Evolutionary conservation across 2,888 invertebrate species (phyloP), one percentile per base, ranked within the genome.

Genomic region (Drosophila anceps): DNA sequence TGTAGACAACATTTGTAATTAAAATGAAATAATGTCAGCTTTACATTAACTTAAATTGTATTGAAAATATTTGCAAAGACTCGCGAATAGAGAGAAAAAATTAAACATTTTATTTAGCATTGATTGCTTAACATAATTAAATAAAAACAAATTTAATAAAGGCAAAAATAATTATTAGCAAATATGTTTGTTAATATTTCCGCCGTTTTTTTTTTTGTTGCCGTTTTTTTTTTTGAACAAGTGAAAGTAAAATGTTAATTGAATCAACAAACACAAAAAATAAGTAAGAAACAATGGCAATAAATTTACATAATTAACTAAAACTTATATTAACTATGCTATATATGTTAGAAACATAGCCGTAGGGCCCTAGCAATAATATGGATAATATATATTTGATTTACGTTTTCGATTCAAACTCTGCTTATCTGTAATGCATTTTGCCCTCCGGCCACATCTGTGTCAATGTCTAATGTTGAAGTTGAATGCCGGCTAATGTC

Each of bases 401-500:
- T 44, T 41, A 41, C 5, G 9, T 31, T 4, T 24, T 24, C 24
- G 2, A 24, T 24, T 24, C 4, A 24, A 24, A 3, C 24, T 24
- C 24, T 24, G 24, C 4, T 24, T 4, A 31, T 15, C 1, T 39
- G 13, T n/a, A n/a, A 18, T 41, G 18, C 41, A 41, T 20, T 41
- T 2, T n/a, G 37, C 15, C 37, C 7, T 39, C 15, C 7, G 4
- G 15, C 37, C 37, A 15, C 1, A 18, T 10, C 10, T 48, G 18
- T 7, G 31, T 7, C 10, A 31, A 7, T 18, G 10, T 46, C 15
- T 31, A 31, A 31, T 39, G 37, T 39, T n/a, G 61, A 61, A 41
- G 57, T 50, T 37, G 37, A 55, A 50, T 58, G 76, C 76, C 39
- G 58, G 57, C 67, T 37, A 50, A 61, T 54, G 39, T 57, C 57